Evolutionary conservation across 2,888 invertebrate genomes (phyloP), one percentile per base, ranked within the genome.

Genomic region (Ethmia dodecea): DNA sequence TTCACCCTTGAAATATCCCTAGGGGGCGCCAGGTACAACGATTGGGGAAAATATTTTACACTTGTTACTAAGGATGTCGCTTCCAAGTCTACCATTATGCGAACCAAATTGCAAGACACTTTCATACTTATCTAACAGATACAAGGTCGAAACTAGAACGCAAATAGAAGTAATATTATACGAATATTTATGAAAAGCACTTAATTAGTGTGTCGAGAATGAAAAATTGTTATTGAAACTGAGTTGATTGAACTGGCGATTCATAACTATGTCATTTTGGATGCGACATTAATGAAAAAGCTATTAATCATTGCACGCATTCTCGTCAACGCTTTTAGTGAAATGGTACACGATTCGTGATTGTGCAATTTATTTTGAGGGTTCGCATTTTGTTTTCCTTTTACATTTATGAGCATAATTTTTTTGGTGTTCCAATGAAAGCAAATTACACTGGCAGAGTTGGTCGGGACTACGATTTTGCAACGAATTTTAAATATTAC

Each of bases 1-100:
- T 84, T 84, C 87, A 86, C 86, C 86, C 86, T 83, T 87, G 86
- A 87, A 87, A 87, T 87, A 87, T 86, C 87, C 86, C 86, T 73
- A 53, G 81, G 86, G 83, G 84, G 73, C 66, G 73, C 73, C 84
- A 84, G 86, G 84, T 84, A 83, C 83, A 61, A 67, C 78, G 80
- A 81, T 83, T 79, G 81, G 84, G 84, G 83, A 83, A 84, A 83
- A 84, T 84, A 86, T 83, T 84, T 84, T 86, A 84, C 86, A 86
- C 86, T 86, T 86, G 86, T 80, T 83, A 83, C 81, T 80, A 76
- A 83, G 76, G 75, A 80, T 79, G 80, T 78, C 80, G 78, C 72
- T 78, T 74, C 70, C 63, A 74, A 76, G 71, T 72, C 69, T 64
- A 50, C 67, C 55, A 70, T 68, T 66, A 62, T 59, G 45, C 49